Conservation (phyloP, 2,113 vertebrate species). For the Amazona guildingii region DNA sequence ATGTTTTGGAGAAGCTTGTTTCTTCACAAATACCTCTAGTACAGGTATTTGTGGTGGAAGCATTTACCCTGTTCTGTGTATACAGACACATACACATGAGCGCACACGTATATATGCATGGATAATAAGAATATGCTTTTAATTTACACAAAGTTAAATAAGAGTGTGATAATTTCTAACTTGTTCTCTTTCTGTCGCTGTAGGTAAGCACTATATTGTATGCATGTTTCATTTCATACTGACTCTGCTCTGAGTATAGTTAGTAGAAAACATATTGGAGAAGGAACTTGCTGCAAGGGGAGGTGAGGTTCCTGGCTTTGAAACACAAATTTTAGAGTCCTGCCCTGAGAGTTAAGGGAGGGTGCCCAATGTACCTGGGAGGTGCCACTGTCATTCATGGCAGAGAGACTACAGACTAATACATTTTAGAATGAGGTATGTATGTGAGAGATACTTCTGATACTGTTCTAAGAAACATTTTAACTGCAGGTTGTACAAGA, state of each 20-base stretch:
- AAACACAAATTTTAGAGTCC: not conserved
- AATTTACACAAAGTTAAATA: not conserved
- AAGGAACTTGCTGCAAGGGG: not conserved
- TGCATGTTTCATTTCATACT: not conserved
- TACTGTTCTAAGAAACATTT: not conserved
- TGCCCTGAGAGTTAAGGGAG: not conserved
- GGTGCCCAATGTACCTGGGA: not conserved
- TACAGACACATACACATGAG: rapidly evolving
- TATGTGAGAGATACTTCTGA: not conserved
- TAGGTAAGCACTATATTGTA: rapidly evolving
- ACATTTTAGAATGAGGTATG: not conserved
- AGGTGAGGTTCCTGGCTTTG: not conserved
- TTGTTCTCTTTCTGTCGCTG: not conserved
- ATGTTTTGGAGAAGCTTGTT: not conserved
- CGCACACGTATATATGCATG: too few species aligned
- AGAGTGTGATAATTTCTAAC: not conserved
- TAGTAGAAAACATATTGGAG: not conserved
- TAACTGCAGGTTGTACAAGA: not conserved
- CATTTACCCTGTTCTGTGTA: not conserved
- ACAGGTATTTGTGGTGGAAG: not conserved
- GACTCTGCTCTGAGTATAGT: not conserved
- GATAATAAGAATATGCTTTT: not conserved
- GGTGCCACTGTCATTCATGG: not conserved
- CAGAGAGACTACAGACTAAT: not conserved
- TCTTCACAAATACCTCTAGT: not conserved